These are phyloP conservation scores for Amphimedon queenslandica DNA, from an alignment of 37 sponge, comb jelly and placozoan genomes.

Conservation along the genomic window DNA sequence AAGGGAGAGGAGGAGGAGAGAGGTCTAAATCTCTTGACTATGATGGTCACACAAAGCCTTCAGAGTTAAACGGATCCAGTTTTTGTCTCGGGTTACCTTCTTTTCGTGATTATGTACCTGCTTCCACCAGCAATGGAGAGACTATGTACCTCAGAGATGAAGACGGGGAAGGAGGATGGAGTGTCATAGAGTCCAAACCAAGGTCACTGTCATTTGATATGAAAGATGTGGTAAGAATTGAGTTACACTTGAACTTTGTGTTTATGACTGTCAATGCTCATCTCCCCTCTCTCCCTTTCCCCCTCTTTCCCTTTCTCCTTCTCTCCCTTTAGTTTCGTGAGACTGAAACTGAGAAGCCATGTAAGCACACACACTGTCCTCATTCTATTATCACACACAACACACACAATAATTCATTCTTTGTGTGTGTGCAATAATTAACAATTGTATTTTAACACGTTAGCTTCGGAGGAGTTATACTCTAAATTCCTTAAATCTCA, in stretches of 20 bases:
- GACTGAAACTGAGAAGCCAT: no score
- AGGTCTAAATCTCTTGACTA: not conserved
- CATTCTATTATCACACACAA: no score
- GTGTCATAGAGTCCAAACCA: not conserved
- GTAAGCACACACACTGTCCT: no score
- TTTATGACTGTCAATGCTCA: not conserved
- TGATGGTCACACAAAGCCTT: not conserved
- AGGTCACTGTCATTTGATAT: not conserved
- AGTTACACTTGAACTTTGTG: no score
- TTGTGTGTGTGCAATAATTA: no score
- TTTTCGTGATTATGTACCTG: not conserved
- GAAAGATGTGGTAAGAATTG: not conserved
- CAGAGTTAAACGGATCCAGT: not conserved
- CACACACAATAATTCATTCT: no score
- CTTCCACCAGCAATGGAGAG: not conserved
- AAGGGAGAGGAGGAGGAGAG: not conserved
- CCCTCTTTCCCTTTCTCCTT: no score
- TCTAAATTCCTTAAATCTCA: slow-evolving; percentile 50
- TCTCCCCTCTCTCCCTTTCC: not conserved
- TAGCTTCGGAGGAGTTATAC: slow-evolving; percentile 32
- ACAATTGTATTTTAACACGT: no score
- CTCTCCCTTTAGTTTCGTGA: no score
- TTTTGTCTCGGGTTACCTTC: not conserved
- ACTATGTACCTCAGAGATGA: not conserved
- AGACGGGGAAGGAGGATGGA: not conserved